Percentiles rank a stretch among this genome's conserved stretches.
phyloP scores from a whole-genome alignment of 2,797 vertebrate genomes.

The Serranus cabrilla region DNA sequence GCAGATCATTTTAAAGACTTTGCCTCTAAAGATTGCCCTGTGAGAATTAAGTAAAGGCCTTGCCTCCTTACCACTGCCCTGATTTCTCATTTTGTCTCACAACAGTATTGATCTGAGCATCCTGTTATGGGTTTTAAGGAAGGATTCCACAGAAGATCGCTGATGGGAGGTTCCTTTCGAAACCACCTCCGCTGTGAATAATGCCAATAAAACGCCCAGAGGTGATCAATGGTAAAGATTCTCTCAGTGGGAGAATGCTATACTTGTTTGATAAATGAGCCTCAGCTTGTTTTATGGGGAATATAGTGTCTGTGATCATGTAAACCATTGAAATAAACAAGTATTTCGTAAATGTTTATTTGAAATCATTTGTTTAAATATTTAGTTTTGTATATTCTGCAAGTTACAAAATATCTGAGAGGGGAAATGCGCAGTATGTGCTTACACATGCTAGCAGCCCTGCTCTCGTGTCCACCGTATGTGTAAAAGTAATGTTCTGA shows the following conservation, averaged over 20 bases:
- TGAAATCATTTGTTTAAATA: too few relatives aligned
- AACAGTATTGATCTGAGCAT: constrained; percentile 68
- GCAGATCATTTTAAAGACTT: constrained; percentile 43
- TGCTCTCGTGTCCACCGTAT: constrained; percentile 37
- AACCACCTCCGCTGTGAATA: constrained; percentile 48
- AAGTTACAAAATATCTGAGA: background rate
- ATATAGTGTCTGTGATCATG: background rate
- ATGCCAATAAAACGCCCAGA: constrained; percentile 50
- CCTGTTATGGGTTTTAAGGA: constrained; percentile 58
- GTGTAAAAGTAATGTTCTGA: constrained; percentile 53
- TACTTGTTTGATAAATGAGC: constrained; percentile 39
- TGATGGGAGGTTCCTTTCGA: constrained; percentile 46
- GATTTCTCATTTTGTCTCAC: constrained; percentile 55
- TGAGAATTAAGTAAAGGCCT: constrained; percentile 44
- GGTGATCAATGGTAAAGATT: constrained; percentile 58
- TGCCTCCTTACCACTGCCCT: constrained; percentile 8
- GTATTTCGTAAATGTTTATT: too few relatives aligned
- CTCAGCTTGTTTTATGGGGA: constrained; percentile 4
- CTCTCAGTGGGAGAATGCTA: constrained; percentile 25
- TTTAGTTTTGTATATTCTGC: background rate
- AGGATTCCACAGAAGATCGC: constrained; percentile 47
- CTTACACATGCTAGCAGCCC: background rate
- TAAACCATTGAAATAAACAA: constrained; percentile 6
- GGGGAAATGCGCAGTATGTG: constrained; percentile 16
- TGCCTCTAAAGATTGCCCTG: constrained; percentile 31